Evolutionary conservation across 2,797 vertebrate genomes (phyloP).

Genomic region (Stomatorhinus walkeri): DNA sequence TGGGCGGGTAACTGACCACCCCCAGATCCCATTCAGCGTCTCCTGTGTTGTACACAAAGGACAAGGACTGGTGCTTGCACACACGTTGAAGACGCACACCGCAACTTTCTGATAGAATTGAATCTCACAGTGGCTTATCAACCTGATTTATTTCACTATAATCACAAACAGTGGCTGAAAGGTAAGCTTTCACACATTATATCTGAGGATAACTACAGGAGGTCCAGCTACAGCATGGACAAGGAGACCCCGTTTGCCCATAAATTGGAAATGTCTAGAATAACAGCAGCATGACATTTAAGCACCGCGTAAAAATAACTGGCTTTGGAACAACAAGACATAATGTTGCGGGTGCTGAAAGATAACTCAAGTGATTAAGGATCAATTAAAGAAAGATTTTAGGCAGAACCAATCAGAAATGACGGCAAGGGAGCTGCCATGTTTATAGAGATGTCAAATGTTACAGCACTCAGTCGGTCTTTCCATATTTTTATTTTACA

Average conservation of each 20-base stretch:
- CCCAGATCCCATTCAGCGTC: conserved; percentile 36
- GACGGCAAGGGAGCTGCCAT: neutral
- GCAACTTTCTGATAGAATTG: neutral
- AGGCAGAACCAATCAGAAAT: neutral
- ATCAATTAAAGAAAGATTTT: neutral
- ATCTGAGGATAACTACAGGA: neutral
- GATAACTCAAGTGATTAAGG: neutral
- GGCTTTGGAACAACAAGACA: neutral
- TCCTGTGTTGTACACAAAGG: neutral
- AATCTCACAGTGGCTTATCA: neutral
- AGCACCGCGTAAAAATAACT: neutral
- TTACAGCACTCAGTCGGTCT: neutral
- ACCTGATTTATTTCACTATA: neutral
- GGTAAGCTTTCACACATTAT: neutral
- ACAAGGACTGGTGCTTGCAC: neutral
- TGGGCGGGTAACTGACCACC: conserved; percentile 58
- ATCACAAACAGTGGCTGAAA: neutral
- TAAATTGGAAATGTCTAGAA: neutral
- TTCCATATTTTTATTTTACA: conserved; percentile 6
- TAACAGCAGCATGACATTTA: neutral
- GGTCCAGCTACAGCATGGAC: neutral
- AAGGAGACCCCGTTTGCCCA: neutral
- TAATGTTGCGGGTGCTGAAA: neutral
- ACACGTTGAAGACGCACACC: neutral
- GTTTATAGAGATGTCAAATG: conserved; percentile 3